These are phyloP conservation scores for Sebastolobus altivelis DNA, from an alignment of 2,797 vertebrate species.

Conservation along the genomic window DNA sequence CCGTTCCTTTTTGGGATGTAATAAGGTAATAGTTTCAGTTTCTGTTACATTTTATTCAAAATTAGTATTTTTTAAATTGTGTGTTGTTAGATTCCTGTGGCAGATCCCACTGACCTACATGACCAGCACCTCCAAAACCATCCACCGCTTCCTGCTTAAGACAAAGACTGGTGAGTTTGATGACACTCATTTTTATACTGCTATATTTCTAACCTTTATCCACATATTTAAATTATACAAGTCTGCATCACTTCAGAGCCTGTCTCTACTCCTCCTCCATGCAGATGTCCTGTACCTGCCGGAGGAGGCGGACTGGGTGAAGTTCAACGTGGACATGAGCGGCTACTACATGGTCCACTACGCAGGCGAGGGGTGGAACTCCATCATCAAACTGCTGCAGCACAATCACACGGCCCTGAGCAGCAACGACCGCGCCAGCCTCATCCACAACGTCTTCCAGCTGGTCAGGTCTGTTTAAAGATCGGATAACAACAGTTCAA, in stretches of 20 bases:
- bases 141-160: conserved; percentile 89
- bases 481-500: neutral
- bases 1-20: too few species aligned
- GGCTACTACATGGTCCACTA: conserved; percentile 97
- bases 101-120: conserved; percentile 92
- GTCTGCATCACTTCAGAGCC: neutral
- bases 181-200: neutral
- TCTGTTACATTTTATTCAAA: neutral
- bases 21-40: neutral
- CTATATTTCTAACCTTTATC: neutral
- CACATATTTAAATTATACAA: neutral
- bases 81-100: conserved; percentile 87
- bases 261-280: neutral
- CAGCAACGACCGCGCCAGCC: conserved; percentile 91
- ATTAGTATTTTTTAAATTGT: neutral
- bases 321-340: conserved; percentile 93
- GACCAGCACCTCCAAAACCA: conserved; percentile 86
- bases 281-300: conserved; percentile 89
- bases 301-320: conserved; percentile 92
- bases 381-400: conserved; percentile 86
- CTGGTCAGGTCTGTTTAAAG: conserved; percentile 88
- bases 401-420: conserved; percentile 86
- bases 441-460: conserved; percentile 92
- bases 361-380: conserved; percentile 87
- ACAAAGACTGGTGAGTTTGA: conserved; percentile 86